These are phyloP conservation scores for Anguilla marmorata DNA, from an alignment of 2,797 vertebrate genomes.

Conservation along the genomic window DNA sequence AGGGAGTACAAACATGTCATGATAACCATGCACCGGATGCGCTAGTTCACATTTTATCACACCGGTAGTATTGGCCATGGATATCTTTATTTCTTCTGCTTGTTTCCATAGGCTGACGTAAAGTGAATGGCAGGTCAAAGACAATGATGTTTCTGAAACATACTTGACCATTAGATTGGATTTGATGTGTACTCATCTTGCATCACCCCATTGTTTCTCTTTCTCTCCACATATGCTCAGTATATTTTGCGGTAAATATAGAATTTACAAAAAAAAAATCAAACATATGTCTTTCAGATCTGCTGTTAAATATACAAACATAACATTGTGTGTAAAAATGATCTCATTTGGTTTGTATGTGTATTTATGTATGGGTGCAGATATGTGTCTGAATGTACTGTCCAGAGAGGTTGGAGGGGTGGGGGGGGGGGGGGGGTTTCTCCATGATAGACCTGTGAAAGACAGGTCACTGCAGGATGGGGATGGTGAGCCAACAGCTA, in stretches of 20 bases:
- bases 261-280: background rate
- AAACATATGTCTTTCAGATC: background rate
- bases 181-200: background rate
- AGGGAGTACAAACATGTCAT: conserved; percentile 1
- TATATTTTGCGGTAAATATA: background rate
- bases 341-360: background rate
- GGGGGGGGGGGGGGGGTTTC: too few relatives aligned
- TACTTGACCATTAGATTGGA: background rate
- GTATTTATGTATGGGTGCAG: background rate
- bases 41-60: conserved; percentile 20
- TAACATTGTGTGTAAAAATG: background rate
- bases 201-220: background rate
- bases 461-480: too few relatives aligned
- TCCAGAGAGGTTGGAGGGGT: too few relatives aligned
- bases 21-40: conserved; percentile 11
- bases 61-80: conserved; percentile 29
- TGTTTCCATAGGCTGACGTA: background rate
- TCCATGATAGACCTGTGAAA: too few relatives aligned
- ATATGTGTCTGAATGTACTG: too few relatives aligned
- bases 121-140: background rate
- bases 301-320: background rate
- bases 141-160: background rate
- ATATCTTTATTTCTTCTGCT: background rate
- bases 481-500: background rate
- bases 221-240: background rate